phyloP scores from a whole-genome alignment of 2,888 invertebrate species.

The Fragum sueziense region DNA sequence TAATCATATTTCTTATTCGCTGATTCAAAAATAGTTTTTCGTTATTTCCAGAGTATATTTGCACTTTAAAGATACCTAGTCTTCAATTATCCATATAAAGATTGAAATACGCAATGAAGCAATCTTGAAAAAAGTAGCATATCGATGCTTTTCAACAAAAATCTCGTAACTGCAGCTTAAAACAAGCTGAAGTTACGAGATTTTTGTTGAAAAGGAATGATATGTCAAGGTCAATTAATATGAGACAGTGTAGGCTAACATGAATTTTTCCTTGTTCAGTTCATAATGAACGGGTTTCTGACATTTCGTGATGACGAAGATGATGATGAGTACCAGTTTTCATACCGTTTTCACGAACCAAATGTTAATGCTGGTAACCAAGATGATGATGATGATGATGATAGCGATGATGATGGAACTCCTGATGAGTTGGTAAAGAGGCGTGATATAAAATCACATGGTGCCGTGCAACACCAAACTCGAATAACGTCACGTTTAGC shows the following conservation, averaged over 20 bases:
- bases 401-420: slow-evolving; percentile 2
- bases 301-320: slow-evolving; percentile 26
- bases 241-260: not conserved
- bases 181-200: too few species aligned
- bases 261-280: slow-evolving; percentile 10
- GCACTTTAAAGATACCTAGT: too few species aligned
- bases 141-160: too few species aligned
- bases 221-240: not conserved
- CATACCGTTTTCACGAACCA: not conserved
- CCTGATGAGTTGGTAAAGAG: not conserved
- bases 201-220: too few species aligned
- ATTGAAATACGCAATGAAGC: too few species aligned
- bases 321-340: not conserved
- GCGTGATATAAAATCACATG: not conserved
- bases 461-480: not conserved
- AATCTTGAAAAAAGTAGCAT: too few species aligned
- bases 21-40: too few species aligned
- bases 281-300: slow-evolving; percentile 47
- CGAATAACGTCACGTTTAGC: too few species aligned
- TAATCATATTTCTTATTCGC: too few species aligned
- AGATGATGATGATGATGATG: not conserved
- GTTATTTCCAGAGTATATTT: too few species aligned
- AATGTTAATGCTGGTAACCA: not conserved
- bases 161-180: too few species aligned
- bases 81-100: too few species aligned